These are phyloP conservation scores for Rhopalosiphum padi DNA, from an alignment of 1,140 invertebrate species.

Conservation along the genomic window DNA sequence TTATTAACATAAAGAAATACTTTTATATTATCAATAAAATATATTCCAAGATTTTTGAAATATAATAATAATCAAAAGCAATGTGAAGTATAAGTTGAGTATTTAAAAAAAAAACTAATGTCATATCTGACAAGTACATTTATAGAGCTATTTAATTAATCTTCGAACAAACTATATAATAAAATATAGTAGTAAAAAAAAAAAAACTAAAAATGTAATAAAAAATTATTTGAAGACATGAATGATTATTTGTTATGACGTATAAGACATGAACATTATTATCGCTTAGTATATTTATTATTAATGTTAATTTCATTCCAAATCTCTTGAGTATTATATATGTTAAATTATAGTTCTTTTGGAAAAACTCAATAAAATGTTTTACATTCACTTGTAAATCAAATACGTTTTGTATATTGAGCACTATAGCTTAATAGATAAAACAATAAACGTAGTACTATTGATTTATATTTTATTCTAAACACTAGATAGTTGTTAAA, in stretches of 20 bases:
- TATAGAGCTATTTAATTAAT: background rate
- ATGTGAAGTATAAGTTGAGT: background rate
- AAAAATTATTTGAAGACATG: background rate
- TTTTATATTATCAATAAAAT: background rate
- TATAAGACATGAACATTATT: background rate
- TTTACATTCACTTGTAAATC: background rate
- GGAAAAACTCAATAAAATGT: background rate
- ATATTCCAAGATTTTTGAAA: background rate
- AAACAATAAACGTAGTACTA: no score
- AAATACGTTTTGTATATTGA: background rate
- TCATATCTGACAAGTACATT: background rate
- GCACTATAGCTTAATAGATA: no score
- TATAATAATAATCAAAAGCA: background rate
- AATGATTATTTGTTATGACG: background rate
- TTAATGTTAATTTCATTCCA: background rate
- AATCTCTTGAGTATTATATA: background rate
- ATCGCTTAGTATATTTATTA: background rate
- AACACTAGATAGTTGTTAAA: background rate
- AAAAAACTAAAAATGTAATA: background rate
- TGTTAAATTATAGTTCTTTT: background rate
- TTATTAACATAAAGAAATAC: background rate
- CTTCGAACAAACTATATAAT: background rate
- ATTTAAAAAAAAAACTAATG: background rate
- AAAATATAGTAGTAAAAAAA: background rate
- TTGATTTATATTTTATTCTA: background rate